Percentiles rank a stretch among this genome's conserved stretches.
Evolutionary conservation across 1,140 invertebrate species (phyloP).

Genomic region (Papilio polyxenes): DNA sequence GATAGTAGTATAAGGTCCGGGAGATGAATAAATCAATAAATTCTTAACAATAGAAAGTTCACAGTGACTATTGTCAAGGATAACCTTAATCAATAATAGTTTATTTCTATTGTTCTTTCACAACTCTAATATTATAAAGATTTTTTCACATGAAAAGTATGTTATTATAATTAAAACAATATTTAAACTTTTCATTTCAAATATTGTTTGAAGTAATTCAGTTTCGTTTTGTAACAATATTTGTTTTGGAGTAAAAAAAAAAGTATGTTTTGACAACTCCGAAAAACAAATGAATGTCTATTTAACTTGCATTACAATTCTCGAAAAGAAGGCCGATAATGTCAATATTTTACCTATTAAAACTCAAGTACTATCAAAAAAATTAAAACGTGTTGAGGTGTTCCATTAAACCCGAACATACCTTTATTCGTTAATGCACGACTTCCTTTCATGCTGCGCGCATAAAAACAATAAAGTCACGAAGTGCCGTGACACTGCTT

Average conservation of each 20-base stretch:
- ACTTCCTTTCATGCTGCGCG: slow-evolving; percentile 15
- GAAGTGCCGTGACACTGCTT: slow-evolving; percentile 10
- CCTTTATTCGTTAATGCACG: slow-evolving; percentile 3
- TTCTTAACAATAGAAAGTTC: slow-evolving; percentile 11
- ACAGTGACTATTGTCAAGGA: neutral
- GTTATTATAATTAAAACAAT: slow-evolving; percentile 7
- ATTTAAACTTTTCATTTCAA: neutral
- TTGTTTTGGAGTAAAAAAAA: neutral
- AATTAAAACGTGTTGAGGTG: neutral
- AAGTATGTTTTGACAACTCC: too few relatives aligned
- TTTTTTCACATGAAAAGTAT: slow-evolving; percentile 4
- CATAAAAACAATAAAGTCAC: slow-evolving; percentile 33
- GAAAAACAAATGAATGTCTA: too few relatives aligned
- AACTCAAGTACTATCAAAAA: too few relatives aligned
- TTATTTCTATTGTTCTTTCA: neutral
- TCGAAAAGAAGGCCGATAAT: too few relatives aligned
- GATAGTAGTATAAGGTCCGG: too few relatives aligned
- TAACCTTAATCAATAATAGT: slow-evolving; percentile 5
- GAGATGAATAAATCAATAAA: neutral
- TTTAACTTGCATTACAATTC: too few relatives aligned
- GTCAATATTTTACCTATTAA: too few relatives aligned
- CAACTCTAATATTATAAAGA: neutral
- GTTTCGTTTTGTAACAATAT: neutral
- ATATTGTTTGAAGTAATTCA: neutral
- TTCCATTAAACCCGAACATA: neutral